Base-by-base conservation (phyloP, 2,113 vertebrate genomes). In the Ciconia stormi region DNA sequence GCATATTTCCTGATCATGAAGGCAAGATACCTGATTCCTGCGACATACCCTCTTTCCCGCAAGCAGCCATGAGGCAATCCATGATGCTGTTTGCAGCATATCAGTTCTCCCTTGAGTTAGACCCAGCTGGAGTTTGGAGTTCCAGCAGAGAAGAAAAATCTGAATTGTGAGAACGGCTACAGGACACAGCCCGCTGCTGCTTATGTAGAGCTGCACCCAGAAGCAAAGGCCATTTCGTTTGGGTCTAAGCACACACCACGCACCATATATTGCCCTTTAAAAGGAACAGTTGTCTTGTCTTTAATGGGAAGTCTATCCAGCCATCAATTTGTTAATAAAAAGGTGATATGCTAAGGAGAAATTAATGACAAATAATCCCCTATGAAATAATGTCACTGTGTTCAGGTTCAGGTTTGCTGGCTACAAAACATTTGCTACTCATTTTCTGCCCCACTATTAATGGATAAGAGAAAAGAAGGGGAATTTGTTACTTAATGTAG, bases 241-340 rank as follows among this genome's bases (percentile, higher is more conserved):
- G 9, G 2, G 14, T 79, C 56, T 66, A 58, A 66, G 53, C 42
- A 46, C 27, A 65, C 1, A 6, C 20, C 9, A 27, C 0, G 1
- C 38, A 69, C 46, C 0, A 1, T 23, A 50, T 50, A 40, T 23
- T 83, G 53, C 32, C 38, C 63, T 91, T 66, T 65, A 84, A 80
- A 79, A 76, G 55, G 42, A 94, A 59, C 11, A 53, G 50, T 82
- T 70, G 8, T 59, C 72, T 73, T 73, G 53, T 55, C 86, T 90
- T 95, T 94, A 95, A 93, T 90, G 52, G 23, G 53, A 92, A 93
- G 71, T 58, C 69, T 80, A 80, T 58, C 46, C 84, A 95, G 77
- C 58, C 79, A 83, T 66, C 77, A 92, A 94, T 97, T 95, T 94
- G 32, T 96, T 97, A 95, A 97, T 93, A 96, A 89, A 92, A 94